Conservation (phyloP, 2,797 vertebrate genomes). For the Emydoidea blandingii region DNA sequence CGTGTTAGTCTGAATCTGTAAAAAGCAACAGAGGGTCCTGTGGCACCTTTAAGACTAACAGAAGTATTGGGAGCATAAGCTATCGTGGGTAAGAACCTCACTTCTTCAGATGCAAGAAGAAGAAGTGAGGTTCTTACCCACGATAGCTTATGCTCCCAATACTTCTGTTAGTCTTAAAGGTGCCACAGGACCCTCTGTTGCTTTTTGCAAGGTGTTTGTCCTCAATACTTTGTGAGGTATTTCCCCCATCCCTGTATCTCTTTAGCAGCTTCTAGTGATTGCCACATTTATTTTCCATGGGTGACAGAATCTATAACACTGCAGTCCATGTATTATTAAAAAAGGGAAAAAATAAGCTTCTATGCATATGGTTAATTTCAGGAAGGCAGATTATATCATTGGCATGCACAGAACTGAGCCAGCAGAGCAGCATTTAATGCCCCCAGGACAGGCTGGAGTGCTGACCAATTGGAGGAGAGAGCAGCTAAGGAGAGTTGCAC, state of each 20-base stretch:
- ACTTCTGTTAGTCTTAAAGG: too few species aligned
- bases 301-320: background rate
- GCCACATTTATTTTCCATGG: background rate
- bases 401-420: background rate
- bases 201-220: background rate
- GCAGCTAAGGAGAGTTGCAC: background rate
- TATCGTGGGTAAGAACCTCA: too few species aligned
- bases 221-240: background rate
- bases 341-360: conserved; percentile 33
- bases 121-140: too few species aligned
- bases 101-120: too few species aligned
- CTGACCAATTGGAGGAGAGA: conserved; percentile 28
- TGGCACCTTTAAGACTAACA: too few species aligned
- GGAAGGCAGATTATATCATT: conserved; percentile 45
- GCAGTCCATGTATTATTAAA: background rate
- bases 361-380: conserved; percentile 18
- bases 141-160: too few species aligned
- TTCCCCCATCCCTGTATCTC: background rate
- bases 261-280: background rate
- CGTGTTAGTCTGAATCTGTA: too few species aligned
- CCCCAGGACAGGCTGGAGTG: conserved; percentile 12
- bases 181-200: too few species aligned
- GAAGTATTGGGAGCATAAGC: too few species aligned
- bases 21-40: too few species aligned
- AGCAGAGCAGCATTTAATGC: conserved; percentile 40